Conservation (phyloP, 2,113 vertebrate species). For the Daphoenositta chrysoptera region DNA sequence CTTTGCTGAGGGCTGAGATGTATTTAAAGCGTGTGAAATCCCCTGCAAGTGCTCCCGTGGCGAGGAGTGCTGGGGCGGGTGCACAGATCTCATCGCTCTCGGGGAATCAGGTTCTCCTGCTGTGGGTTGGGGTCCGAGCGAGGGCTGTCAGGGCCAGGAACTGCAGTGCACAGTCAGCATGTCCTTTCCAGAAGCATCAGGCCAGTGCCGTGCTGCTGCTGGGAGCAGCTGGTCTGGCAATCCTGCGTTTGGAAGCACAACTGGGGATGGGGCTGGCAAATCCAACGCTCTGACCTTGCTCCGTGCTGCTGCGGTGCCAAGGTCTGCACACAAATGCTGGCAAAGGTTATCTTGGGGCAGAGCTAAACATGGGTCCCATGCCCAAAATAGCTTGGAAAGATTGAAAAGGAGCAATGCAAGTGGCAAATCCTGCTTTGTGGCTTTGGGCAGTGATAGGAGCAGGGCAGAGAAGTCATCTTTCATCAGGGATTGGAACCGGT, state of each 20-base stretch:
- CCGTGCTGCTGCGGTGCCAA: rapidly evolving
- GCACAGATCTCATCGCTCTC: neutral
- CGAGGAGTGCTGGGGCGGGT: rapidly evolving
- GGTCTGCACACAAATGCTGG: neutral
- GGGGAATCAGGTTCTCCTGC: rapidly evolving
- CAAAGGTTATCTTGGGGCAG: conserved; percentile 33
- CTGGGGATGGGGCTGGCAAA: neutral
- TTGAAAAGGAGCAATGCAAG: neutral
- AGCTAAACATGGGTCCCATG: neutral
- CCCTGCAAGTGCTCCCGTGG: neutral
- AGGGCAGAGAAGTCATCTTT: neutral
- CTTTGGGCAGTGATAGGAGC: neutral
- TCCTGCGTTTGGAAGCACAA: neutral
- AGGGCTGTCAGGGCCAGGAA: neutral
- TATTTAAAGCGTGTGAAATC: neutral
- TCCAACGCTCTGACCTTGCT: neutral
- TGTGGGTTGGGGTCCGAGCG: neutral
- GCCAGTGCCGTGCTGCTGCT: rapidly evolving
- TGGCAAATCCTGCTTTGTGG: neutral
- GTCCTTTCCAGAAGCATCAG: neutral
- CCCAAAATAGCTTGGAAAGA: conserved; percentile 14
- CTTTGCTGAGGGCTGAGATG: neutral
- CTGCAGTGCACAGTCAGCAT: too few relatives aligned
- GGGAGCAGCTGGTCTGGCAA: neutral
- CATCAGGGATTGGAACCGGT: neutral